A percentile compares a stretch with the other conserved stretches of the same genome.
These are phyloP conservation scores for Geothlypis trichas DNA, from an alignment of 2,113 vertebrate species.

Conservation along the genomic window DNA sequence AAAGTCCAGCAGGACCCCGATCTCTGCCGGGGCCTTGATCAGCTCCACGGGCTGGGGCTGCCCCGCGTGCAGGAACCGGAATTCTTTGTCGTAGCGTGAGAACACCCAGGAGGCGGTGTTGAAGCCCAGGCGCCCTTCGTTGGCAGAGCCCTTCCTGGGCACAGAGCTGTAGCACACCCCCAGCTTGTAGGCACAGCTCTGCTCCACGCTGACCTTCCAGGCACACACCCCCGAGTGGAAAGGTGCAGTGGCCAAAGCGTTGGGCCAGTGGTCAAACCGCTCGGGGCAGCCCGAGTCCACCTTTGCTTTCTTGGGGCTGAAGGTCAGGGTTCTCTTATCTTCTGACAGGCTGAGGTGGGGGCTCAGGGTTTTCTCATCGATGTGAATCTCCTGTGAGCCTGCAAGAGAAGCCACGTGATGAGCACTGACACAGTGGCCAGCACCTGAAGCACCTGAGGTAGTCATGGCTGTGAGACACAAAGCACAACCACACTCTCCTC, in stretches of 20 bases:
- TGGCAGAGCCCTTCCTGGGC: conserved; percentile 84
- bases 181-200: conserved; percentile 89
- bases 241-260: conserved; percentile 78
- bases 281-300: conserved; percentile 72
- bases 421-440: fast-evolving
- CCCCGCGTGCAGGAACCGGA: conserved; percentile 83
- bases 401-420: neutral
- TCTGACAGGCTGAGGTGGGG: conserved; percentile 84
- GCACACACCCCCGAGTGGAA: conserved; percentile 81
- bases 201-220: conserved; percentile 84
- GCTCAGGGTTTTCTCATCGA: conserved; percentile 84
- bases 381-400: conserved; percentile 74
- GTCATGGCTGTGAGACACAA: neutral
- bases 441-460: neutral
- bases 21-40: conserved; percentile 67
- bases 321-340: conserved; percentile 82
- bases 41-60: conserved; percentile 73
- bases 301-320: conserved; percentile 80
- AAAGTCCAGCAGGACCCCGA: conserved; percentile 88
- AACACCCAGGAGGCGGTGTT: conserved; percentile 90
- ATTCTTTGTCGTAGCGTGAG: conserved; percentile 85
- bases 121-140: conserved; percentile 83
- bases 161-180: conserved; percentile 86
- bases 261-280: conserved; percentile 92
- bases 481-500: neutral